Evolutionary conservation across 2,113 vertebrate species (phyloP).

Genomic region (Nibea albiflora): DNA sequence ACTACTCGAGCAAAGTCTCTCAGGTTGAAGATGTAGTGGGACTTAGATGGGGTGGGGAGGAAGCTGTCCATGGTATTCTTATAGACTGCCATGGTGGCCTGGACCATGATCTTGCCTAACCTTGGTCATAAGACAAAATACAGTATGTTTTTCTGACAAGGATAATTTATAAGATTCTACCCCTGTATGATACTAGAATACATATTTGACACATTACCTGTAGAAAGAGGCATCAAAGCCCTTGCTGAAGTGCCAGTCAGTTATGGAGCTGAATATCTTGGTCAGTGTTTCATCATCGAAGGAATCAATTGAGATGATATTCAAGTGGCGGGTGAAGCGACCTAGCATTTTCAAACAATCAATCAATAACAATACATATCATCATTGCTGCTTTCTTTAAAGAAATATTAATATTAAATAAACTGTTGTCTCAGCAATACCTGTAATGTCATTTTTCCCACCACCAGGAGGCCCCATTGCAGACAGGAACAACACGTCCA

Average conservation of each 20-base stretch:
- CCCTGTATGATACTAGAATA: background rate
- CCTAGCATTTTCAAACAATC: constrained; percentile 77
- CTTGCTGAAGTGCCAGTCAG: constrained; percentile 92
- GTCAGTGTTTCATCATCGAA: constrained; percentile 91
- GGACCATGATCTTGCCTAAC: constrained; percentile 89
- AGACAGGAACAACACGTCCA: constrained; percentile 88
- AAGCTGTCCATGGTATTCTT: constrained; percentile 89
- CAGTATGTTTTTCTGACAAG: background rate
- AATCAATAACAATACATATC: background rate
- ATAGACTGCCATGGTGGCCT: constrained; percentile 90
- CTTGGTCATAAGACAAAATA: constrained; percentile 70
- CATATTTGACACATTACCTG: constrained; percentile 80
- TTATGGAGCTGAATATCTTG: constrained; percentile 91
- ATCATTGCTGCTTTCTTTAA: background rate
- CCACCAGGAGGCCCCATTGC: constrained; percentile 96
- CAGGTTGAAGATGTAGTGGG: constrained; percentile 95
- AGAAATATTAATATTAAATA: background rate
- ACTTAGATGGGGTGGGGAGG: constrained; percentile 94
- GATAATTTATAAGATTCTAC: background rate
- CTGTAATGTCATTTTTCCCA: constrained; percentile 93
- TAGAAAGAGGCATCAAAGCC: constrained; percentile 89
- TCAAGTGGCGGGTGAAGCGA: constrained; percentile 93
- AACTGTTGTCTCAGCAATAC: constrained; percentile 72
- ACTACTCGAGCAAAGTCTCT: constrained; percentile 93
- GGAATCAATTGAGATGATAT: constrained; percentile 88